Evolutionary conservation across 1,140 invertebrate genomes (phyloP).

Genomic region (Planococcus citri): DNA sequence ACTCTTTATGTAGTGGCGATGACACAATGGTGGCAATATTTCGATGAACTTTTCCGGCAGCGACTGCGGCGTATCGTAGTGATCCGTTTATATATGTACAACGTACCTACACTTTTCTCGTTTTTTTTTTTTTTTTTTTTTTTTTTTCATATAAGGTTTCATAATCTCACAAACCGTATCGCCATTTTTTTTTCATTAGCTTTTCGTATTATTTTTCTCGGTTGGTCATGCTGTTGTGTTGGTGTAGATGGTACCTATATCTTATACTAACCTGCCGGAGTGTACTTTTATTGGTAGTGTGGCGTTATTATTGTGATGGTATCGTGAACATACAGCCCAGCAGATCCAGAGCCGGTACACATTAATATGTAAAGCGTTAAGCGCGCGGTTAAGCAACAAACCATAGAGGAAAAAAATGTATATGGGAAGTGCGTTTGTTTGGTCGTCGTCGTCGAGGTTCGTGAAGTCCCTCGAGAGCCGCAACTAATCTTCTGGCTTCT

Average conservation of each 20-base stretch:
- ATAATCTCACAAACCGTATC: neutral
- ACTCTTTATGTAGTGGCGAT: too few relatives aligned
- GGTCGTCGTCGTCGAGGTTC: neutral
- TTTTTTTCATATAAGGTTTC: neutral
- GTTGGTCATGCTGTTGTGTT: too few relatives aligned
- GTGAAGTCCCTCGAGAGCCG: too few relatives aligned
- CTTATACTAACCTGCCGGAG: too few relatives aligned
- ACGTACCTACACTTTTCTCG: too few relatives aligned
- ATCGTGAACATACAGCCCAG: neutral
- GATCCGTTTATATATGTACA: too few relatives aligned
- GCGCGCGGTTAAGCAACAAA: neutral
- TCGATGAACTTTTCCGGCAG: too few relatives aligned
- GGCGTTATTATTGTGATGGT: neutral
- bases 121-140: neutral
- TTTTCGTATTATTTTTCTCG: neutral
- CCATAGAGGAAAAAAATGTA: neutral
- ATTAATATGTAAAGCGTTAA: conserved; percentile 1
- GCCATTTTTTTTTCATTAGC: neutral
- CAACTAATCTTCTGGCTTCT: neutral
- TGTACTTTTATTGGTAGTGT: neutral
- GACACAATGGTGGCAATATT: too few relatives aligned
- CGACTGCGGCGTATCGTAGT: too few relatives aligned
- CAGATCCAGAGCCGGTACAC: neutral
- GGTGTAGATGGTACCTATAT: too few relatives aligned
- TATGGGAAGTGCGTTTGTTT: neutral